Base-by-base conservation (phyloP, 2,113 vertebrate species). In the Cryptotis parvus region DNA sequence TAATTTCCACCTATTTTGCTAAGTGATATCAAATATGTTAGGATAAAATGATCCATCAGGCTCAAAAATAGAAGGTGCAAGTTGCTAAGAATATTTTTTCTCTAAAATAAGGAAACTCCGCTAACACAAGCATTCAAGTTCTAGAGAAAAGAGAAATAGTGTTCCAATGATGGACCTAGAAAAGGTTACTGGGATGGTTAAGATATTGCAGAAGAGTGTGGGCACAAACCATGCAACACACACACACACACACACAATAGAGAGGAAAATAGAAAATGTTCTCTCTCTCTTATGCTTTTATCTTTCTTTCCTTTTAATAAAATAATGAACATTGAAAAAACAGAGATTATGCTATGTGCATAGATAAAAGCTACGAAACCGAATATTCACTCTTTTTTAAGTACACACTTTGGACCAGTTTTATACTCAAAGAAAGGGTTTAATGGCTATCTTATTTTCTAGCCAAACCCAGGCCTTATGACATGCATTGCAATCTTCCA, bases 381-480 rank as follows among this genome's bases (percentile, higher is more conserved):
- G 79, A 83, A 20, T 24, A 86, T 41, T 86, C 65, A 0, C 31
- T 83, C n/a, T 70, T 83, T 29, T 70, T 61, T 82, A 84, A 81
- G 27, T 63, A 8, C 1, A 91, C 4, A 15, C n/a, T 72, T 72
- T 68, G 41, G 72, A 29, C 4, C 18, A 41, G 35, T 45, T 76
- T 14, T 52, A 76, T 66, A 52, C 18, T 75, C 41, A 84, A 73
- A 63, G 68, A 93, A 66, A 55, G 9, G 10, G 3, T 4, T 92
- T 84, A 72, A 95, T 31, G 12, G 41, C 49, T 70, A 81, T 61
- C 18, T 7, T 31, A 52, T 72, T 41, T 74, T 73, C 4, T 26
- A 79, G 77, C 26, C 70, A 55, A 82, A 26, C 26, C 3, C 80
- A 76, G 68, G 58, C 49, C 29, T 89, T 82, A 70, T 83, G 41